These are phyloP conservation scores for Bradypodion pumilum DNA, from an alignment of 2,797 vertebrate species.

Conservation along the genomic window DNA sequence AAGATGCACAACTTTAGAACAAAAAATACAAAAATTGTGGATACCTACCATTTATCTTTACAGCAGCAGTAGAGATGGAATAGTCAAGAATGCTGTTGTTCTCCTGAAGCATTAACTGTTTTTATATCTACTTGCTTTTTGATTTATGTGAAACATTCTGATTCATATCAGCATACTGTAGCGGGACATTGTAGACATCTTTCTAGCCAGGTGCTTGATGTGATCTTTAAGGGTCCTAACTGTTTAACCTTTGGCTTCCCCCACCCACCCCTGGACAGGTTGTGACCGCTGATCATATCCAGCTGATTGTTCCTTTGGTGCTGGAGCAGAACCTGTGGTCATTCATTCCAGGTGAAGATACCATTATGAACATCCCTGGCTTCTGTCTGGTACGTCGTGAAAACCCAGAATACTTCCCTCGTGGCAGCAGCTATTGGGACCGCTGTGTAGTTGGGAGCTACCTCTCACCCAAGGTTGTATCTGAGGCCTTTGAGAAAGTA, in stretches of 20 bases:
- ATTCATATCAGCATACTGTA: neutral
- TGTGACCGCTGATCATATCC: slow-evolving; percentile 95
- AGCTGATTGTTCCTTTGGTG: slow-evolving; percentile 93
- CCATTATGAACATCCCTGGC: slow-evolving; percentile 96
- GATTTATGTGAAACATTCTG: neutral
- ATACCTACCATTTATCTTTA: neutral
- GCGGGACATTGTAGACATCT: neutral
- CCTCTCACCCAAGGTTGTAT: slow-evolving; percentile 92
- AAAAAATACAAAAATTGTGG: neutral
- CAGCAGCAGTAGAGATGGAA: neutral
- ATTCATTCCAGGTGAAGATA: slow-evolving; percentile 93
- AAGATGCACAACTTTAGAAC: neutral
- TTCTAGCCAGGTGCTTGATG: neutral
- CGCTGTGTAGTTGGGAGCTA: slow-evolving; percentile 97
- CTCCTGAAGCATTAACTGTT: neutral
- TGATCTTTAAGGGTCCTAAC: neutral
- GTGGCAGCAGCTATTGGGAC: slow-evolving; percentile 98
- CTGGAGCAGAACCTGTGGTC: slow-evolving; percentile 98
- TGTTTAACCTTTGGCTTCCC: slow-evolving; percentile 48
- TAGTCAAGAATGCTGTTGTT: neutral
- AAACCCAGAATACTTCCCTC: slow-evolving; percentile 96
- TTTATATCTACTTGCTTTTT: neutral
- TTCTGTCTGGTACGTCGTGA: slow-evolving; percentile 95
- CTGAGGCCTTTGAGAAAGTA: slow-evolving; percentile 92
- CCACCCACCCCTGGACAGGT: slow-evolving; percentile 82